Percentiles rank a stretch among this genome's conserved stretches.
These are phyloP conservation scores for Tenualosa ilisha DNA, from an alignment of 2,797 vertebrate genomes.

Conservation along the genomic window DNA sequence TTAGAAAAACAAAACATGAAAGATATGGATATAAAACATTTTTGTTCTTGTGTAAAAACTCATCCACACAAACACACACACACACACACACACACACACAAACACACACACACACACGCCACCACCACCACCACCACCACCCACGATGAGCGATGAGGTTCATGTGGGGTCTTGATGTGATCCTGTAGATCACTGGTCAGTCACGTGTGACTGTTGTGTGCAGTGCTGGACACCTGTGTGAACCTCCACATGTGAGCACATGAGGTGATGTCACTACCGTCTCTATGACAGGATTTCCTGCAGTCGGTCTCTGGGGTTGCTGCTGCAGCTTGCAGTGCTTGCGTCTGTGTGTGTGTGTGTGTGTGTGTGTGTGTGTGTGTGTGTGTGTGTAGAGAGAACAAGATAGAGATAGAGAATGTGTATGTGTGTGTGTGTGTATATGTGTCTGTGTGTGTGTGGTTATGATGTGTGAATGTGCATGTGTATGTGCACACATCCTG, in stretches of 20 bases:
- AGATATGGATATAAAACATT: no score
- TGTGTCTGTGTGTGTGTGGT: neutral
- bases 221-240: neutral
- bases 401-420: no score
- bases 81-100: no score
- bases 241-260: neutral
- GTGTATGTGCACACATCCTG: constrained; percentile 53
- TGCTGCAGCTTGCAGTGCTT: constrained; percentile 48
- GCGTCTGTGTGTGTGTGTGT: constrained; percentile 41
- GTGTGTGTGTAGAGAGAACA: constrained; percentile 12
- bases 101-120: no score
- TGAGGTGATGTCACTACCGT: constrained; percentile 9
- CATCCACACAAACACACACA: no score
- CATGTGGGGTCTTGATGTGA: no score
- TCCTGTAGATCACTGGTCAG: neutral
- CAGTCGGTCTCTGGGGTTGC: constrained; percentile 55
- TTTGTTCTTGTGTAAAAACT: no score
- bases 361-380: constrained; percentile 20
- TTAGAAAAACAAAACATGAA: no score
- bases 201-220: neutral
- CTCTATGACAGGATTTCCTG: constrained; percentile 68
- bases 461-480: neutral
- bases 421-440: neutral
- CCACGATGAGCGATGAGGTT: no score
- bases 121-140: no score